phyloP scores from a whole-genome alignment of 2,797 vertebrate species.

The Scleropages formosus region DNA sequence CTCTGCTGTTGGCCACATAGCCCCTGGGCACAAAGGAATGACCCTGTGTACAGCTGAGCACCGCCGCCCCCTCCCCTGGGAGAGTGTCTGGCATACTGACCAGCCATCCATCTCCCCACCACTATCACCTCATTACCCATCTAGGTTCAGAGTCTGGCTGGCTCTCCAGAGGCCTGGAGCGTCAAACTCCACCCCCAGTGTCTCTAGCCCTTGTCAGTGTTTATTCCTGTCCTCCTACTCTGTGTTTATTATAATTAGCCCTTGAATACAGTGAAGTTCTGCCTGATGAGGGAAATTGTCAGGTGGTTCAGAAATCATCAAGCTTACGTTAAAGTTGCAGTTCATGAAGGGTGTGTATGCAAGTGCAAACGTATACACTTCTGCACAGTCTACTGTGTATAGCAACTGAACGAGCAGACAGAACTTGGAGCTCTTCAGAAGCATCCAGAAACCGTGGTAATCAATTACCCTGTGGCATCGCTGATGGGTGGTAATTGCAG shows the following conservation, averaged over 20 bases:
- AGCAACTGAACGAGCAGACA: neutral
- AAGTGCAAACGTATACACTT: neutral
- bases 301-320: neutral
- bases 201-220: neutral
- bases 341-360: neutral
- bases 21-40: too few relatives aligned
- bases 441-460: constrained; percentile 78
- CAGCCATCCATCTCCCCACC: neutral
- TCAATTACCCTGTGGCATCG: constrained; percentile 83
- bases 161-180: too few relatives aligned
- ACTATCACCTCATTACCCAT: neutral
- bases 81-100: neutral
- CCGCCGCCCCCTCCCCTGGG: neutral
- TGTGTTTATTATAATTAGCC: neutral
- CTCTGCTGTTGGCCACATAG: too few relatives aligned
- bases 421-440: constrained; percentile 69
- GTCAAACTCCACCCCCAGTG: neutral
- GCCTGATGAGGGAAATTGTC: neutral
- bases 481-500: constrained; percentile 84
- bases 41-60: too few relatives aligned
- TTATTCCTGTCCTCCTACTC: neutral
- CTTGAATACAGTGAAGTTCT: neutral
- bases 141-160: neutral
- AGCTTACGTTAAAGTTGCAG: neutral
- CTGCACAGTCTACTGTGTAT: neutral